A percentile compares a stretch with the other conserved stretches of the same genome.
phyloP scores from a whole-genome alignment of 2,888 invertebrate species.

The Drosophila glabriapex region DNA sequence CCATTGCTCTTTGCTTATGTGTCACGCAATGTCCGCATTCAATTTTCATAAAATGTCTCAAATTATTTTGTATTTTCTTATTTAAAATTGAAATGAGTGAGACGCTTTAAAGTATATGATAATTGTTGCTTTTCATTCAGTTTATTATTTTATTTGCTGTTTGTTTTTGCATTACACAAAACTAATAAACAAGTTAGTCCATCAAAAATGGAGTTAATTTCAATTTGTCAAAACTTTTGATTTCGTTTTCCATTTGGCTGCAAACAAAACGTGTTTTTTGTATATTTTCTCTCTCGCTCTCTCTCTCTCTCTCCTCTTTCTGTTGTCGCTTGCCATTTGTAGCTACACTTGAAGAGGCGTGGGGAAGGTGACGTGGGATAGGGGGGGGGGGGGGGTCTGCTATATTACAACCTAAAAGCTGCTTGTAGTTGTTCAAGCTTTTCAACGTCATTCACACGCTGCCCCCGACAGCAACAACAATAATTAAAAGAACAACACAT shows the following conservation, averaged over 20 bases:
- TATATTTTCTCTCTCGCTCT: not conserved
- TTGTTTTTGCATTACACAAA: not conserved
- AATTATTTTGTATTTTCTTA: constrained; percentile 29
- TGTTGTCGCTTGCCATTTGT: constrained; percentile 2
- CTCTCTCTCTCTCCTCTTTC: not conserved
- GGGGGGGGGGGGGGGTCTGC: too few species aligned
- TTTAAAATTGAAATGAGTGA: constrained; percentile 44
- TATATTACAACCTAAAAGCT: not conserved
- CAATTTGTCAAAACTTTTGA: not conserved
- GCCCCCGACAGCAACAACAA: constrained; percentile 2
- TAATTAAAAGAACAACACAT: constrained; percentile 22
- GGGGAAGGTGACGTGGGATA: rapidly evolving
- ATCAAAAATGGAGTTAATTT: not conserved
- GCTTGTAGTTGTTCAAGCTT: constrained; percentile 16
- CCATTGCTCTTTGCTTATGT: not conserved
- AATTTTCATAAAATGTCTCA: constrained; percentile 34
- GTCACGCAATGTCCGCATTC: constrained; percentile 23
- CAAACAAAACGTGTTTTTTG: not conserved
- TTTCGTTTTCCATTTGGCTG: not conserved
- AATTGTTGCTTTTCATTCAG: constrained; percentile 15
- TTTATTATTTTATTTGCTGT: not conserved
- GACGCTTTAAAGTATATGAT: constrained; percentile 16
- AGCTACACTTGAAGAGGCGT: too few species aligned
- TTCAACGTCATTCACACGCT: constrained; percentile 21
- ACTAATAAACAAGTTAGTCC: not conserved